Evolutionary conservation across 1,140 invertebrate species (phyloP), one percentile per base, ranked within the genome.

Genomic region (Carposina sasakii): DNA sequence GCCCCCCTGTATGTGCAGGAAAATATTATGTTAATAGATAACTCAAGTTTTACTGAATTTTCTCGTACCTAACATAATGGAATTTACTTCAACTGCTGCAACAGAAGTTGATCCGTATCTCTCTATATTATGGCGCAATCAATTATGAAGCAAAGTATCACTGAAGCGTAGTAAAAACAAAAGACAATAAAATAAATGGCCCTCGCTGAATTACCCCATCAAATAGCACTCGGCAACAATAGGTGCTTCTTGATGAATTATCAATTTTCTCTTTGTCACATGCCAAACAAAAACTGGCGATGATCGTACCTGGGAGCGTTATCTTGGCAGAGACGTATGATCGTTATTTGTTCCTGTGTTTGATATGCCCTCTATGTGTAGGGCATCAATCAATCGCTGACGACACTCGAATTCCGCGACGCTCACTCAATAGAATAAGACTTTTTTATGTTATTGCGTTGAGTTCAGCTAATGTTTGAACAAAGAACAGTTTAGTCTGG

Each of bases 241-340:
- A 28, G 24, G 46, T 47, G 54, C 24, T 62, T 64, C 60, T 58
- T 71, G 74, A 70, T 75, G 64, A 73, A 73, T 77, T 77, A 73
- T 75, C 70, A 75, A 73, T 75, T 75, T 71, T 67, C 71, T 63
- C 66, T 71, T 75, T 74, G 67, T 77, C 65, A 67, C 62, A 57
- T 47, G 54, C 60, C 66, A 72, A 74, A 76, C 69, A 76, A 76
- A 75, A 78, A 74, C 62, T 66, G 53, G 53, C 49, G 59, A 71
- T 67, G 50, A 60, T 54, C 52, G 57, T 67, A 72, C 72, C 69
- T 74, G 62, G 62, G 63, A 6, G 56, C 52, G 72, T 74, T 74
- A 76, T 78, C 75, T 73, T 71, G 72, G 68, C 75, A 78, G 67
- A 72, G 72, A 76, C 51, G 53, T 74, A 78, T 74, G 62, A 66